Conservation (phyloP, 2,113 vertebrate species). For the Himantopus leucocephalus region DNA sequence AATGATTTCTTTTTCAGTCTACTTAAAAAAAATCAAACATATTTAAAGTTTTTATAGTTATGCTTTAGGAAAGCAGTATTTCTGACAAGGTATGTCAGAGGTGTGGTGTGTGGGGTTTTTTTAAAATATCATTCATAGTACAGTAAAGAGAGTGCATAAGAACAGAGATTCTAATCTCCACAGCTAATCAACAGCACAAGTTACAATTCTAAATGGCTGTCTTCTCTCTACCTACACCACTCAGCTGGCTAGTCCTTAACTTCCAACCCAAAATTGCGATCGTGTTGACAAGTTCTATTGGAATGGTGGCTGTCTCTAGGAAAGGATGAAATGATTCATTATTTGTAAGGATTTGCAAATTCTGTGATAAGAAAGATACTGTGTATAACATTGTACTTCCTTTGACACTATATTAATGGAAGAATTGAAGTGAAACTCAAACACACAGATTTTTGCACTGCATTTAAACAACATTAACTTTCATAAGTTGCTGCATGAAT, state of each 20-base stretch:
- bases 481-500: neutral
- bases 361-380: neutral
- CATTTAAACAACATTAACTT: neutral
- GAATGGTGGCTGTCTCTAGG: neutral
- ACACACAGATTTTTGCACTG: neutral
- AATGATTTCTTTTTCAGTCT: neutral
- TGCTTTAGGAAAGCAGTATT: neutral
- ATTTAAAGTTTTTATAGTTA: neutral
- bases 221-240: neutral
- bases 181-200: neutral
- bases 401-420: neutral
- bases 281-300: neutral
- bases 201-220: neutral
- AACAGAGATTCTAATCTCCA: neutral
- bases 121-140: neutral
- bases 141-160: neutral
- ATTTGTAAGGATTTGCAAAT: neutral
- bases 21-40: neutral
- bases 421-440: neutral
- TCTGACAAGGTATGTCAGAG: neutral
- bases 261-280: neutral
- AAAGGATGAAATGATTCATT: neutral
- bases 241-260: neutral
- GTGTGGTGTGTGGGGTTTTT: neutral
- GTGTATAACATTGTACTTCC: neutral